Evolutionary conservation across 2,888 invertebrate genomes (phyloP), one percentile per base, ranked within the genome.

Genomic region (Eledona agricola): DNA sequence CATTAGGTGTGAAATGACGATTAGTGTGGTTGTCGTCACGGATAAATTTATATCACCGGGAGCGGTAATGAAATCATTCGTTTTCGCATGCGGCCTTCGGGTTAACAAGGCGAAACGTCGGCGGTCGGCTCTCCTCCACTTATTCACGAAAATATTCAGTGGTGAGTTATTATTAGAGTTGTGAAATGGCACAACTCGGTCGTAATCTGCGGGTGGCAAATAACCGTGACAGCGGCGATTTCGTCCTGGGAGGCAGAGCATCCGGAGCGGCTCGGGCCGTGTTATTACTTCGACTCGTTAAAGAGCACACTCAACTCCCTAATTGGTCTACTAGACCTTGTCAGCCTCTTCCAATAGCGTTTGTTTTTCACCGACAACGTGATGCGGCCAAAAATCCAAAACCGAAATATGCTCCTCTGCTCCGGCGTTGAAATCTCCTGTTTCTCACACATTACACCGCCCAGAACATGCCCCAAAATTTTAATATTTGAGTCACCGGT

Each of bases 251-350:
- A 67, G 70, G 71, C 38, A 31, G 34, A 54, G 66, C 68, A 73
- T 73, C 72, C 72, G 72, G 71, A 69, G 70, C 68, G 69, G 72
- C 70, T 58, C 58, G 61, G 64, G 65, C 70, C 66, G 63, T 72
- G 69, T 72, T 69, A 72, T 72, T 72, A 71, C 64, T 66, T 57
- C 63, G 62, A 70, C 71, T 72, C 71, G 72, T 72, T 72, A 72
- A 71, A 53, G 49, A 53, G 53, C 67, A 65, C 70, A 70, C 67
- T 71, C 71, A 66, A 64, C 64, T 65, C 64, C 67, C 72, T 71
- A 72, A 72, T 72, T 72, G 71, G 70, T 69, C 70, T 65, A 61
- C 63, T 64, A 68, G 61, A 65, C 64, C 65, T 65, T 56, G 55
- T 61, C 64, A 65, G 69, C 68, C 67, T 64, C 65, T 64, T 67